Conservation (phyloP, 2,888 invertebrate genomes). For the Steinernema scapterisci region DNA sequence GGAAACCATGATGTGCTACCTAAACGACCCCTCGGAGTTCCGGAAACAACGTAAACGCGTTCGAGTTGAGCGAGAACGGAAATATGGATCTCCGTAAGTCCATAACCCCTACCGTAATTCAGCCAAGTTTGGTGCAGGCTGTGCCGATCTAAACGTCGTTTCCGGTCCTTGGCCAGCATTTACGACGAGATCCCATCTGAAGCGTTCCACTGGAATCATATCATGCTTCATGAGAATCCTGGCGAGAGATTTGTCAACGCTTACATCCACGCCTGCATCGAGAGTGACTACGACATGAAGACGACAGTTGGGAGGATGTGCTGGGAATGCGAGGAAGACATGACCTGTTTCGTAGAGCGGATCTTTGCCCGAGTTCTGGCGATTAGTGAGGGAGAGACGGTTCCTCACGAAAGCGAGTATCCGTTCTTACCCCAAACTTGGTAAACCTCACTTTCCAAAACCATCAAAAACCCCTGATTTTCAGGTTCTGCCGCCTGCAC, state of each 20-base stretch:
- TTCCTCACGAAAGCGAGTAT: constrained; percentile 1
- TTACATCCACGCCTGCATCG: constrained; percentile 13
- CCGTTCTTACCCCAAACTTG: constrained; percentile 20
- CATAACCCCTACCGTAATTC: too few species aligned
- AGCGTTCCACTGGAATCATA: not conserved
- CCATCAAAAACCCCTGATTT: too few species aligned
- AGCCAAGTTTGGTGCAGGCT: not conserved
- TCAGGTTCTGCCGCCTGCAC: constrained; percentile 18
- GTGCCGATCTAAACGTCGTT: constrained; percentile 7
- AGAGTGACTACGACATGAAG: constrained; percentile 15
- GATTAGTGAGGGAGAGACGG: not conserved
- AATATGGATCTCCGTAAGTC: not conserved
- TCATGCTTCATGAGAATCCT: constrained; percentile 9
- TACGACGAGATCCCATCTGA: not conserved
- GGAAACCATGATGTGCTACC: constrained; percentile 23
- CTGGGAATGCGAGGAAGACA: constrained; percentile 17
- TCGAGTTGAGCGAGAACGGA: not conserved
- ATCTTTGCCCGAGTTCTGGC: not conserved
- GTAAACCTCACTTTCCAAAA: not conserved
- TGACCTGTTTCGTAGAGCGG: constrained; percentile 6
- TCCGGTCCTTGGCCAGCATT: not conserved
- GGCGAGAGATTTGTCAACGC: constrained; percentile 24
- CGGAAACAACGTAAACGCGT: not conserved
- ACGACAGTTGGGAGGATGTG: not conserved
- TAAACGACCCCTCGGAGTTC: constrained; percentile 6